Conservation (phyloP, 2,113 vertebrate species). For the Crotalus helleri region DNA sequence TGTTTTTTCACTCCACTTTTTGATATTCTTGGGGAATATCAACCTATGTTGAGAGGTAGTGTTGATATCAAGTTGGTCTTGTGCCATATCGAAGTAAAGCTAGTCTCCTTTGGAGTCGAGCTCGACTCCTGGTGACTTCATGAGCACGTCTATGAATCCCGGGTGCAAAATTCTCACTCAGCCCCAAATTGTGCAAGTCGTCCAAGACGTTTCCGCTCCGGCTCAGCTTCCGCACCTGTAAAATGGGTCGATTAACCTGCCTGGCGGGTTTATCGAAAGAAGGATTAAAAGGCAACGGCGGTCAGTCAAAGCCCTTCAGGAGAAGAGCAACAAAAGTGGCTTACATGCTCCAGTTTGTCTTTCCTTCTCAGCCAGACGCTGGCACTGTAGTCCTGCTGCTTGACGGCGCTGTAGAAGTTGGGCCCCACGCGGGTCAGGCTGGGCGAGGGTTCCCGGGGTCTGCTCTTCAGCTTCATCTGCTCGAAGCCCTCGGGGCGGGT, state of each 20-base stretch:
- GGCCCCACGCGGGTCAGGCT: slow-evolving; percentile 72
- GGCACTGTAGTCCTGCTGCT: slow-evolving; percentile 90
- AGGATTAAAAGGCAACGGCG: background rate
- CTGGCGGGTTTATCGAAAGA: background rate
- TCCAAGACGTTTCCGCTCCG: background rate
- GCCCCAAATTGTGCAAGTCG: background rate
- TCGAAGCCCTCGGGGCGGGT: slow-evolving; percentile 73
- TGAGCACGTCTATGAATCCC: background rate
- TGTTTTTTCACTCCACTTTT: background rate
- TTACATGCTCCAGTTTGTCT: slow-evolving; percentile 90
- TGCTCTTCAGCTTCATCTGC: slow-evolving; percentile 75
- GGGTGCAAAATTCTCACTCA: background rate
- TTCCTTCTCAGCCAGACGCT: slow-evolving; percentile 88
- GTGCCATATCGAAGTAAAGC: background rate
- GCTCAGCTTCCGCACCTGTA: background rate
- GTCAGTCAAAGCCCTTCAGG: background rate
- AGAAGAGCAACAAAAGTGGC: slow-evolving; percentile 41
- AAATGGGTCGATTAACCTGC: background rate
- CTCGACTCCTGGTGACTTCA: background rate
- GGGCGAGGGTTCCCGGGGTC: slow-evolving; percentile 68
- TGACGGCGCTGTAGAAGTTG: slow-evolving; percentile 82
- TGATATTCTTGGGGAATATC: background rate
- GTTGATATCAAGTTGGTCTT: background rate
- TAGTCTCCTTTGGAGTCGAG: background rate
- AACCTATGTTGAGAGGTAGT: background rate